Evolutionary conservation across 2,797 vertebrate genomes (phyloP).

Genomic region (Poeciliopsis turneri): DNA sequence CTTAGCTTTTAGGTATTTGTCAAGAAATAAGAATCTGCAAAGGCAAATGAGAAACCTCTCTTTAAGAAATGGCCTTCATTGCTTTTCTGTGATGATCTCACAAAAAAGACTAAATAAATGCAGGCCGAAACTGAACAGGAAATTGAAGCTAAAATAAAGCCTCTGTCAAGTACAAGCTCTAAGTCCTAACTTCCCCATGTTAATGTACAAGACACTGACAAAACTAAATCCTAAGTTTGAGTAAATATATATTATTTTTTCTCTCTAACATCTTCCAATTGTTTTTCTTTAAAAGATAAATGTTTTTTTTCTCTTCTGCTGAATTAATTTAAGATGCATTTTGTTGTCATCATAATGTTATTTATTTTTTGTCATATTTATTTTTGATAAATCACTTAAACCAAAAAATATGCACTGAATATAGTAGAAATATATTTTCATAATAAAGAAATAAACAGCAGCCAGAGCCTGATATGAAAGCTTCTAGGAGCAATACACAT

Average conservation of each 20-base stretch:
- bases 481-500: background rate
- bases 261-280: background rate
- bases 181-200: background rate
- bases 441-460: background rate
- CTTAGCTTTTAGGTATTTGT: constrained; percentile 32
- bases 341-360: background rate
- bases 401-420: background rate
- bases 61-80: constrained; percentile 16
- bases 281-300: background rate
- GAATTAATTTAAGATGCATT: background rate
- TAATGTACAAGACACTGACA: background rate
- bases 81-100: constrained; percentile 18
- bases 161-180: background rate
- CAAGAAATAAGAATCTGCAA: constrained; percentile 28
- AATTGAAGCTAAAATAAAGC: background rate
- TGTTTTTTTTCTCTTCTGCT: background rate
- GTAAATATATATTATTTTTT: background rate
- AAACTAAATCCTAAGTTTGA: background rate
- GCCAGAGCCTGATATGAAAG: background rate
- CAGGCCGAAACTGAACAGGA: background rate
- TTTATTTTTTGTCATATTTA: background rate
- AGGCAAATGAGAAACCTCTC: constrained; percentile 31
- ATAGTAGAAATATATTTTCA: background rate
- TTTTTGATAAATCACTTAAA: background rate
- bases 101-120: background rate